phyloP scores from a whole-genome alignment of 2,797 vertebrate genomes.

The Loris lydekkerianus region DNA sequence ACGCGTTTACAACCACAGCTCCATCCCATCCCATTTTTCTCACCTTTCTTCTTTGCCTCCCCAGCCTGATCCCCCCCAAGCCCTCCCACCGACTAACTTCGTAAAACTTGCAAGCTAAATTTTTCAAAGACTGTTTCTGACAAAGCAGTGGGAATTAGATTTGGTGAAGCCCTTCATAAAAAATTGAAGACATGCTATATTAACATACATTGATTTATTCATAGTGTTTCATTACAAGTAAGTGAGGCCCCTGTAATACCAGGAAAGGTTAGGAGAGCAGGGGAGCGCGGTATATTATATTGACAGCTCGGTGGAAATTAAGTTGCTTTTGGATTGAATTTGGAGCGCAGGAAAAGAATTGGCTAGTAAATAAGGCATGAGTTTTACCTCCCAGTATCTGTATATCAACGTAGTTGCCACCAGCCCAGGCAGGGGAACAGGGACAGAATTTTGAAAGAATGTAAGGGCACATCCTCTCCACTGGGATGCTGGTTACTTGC shows the following conservation, averaged over 20 bases:
- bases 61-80: conserved; percentile 7
- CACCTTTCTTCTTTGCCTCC: conserved; percentile 60
- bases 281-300: conserved; percentile 86
- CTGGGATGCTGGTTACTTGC: background rate
- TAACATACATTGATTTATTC: conserved; percentile 94
- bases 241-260: conserved; percentile 88
- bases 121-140: conserved; percentile 87
- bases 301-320: conserved; percentile 88
- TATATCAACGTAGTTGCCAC: conserved; percentile 72
- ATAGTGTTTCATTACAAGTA: conserved; percentile 92
- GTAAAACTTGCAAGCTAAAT: conserved; percentile 80
- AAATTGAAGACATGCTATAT: conserved; percentile 89
- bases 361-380: conserved; percentile 91
- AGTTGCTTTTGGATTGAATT: conserved; percentile 88
- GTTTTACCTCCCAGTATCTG: conserved; percentile 82
- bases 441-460: conserved; percentile 67
- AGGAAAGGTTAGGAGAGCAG: conserved; percentile 89
- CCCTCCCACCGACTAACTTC: conserved; percentile 47
- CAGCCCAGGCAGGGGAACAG: conserved; percentile 57
- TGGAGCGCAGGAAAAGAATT: conserved; percentile 83
- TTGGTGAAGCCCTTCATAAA: conserved; percentile 88
- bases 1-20: background rate
- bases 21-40: conserved; percentile 61
- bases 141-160: conserved; percentile 87
- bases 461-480: background rate